These are phyloP conservation scores for Catharus fuscescens DNA, from an alignment of 2,113 vertebrate species.

Conservation along the genomic window DNA sequence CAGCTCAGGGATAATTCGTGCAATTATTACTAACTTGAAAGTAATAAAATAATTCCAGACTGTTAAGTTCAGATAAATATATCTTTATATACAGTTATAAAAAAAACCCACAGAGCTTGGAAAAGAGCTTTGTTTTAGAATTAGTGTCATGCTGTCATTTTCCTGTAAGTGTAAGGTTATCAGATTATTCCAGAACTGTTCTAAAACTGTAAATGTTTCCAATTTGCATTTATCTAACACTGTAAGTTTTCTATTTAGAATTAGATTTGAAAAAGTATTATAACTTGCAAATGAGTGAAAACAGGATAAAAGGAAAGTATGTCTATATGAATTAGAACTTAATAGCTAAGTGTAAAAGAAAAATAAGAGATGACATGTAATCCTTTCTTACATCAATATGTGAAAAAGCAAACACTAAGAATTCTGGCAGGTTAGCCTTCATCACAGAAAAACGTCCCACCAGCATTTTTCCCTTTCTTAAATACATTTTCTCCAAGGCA, in stretches of 20 bases:
- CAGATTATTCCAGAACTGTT: background rate
- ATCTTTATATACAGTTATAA: background rate
- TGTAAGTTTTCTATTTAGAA: background rate
- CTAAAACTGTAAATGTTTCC: background rate
- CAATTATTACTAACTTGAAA: constrained; percentile 1
- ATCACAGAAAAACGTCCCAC: background rate
- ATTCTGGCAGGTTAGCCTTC: background rate
- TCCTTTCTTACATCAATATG: background rate
- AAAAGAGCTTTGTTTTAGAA: background rate
- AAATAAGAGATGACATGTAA: background rate
- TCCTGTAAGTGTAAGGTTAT: background rate
- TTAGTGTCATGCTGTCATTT: background rate
- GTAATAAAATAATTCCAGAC: background rate
- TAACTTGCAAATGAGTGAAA: background rate
- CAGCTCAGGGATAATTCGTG: background rate
- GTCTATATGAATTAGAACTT: background rate
- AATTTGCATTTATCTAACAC: background rate
- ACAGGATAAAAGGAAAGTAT: background rate
- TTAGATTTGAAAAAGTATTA: background rate
- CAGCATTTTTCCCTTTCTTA: background rate
- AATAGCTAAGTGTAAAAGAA: background rate
- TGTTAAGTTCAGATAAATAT: background rate
- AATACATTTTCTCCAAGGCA: background rate
- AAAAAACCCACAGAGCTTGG: background rate
- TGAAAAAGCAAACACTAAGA: background rate